phyloP scores from a whole-genome alignment of 30 jellyfish, hydroid and myxozoan genomes.

The Catostylus mosaicus region DNA sequence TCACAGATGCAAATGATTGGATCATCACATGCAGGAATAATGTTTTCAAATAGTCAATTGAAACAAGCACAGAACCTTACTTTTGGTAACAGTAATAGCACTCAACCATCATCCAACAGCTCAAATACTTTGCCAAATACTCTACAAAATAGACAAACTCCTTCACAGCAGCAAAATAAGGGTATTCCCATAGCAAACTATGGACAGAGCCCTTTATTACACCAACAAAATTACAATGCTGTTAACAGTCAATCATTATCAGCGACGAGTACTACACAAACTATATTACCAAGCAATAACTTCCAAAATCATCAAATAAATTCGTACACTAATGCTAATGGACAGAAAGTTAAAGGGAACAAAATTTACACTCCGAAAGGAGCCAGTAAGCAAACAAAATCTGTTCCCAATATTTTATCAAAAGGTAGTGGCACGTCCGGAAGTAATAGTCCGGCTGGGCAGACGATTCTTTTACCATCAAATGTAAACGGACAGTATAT shows the following conservation, averaged over 20 bases:
- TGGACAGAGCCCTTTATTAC: conserved; percentile 2
- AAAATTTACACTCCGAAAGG: conserved; percentile 22
- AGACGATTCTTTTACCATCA: conserved; percentile 53
- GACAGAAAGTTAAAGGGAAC: conserved; percentile 22
- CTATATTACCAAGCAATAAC: neutral
- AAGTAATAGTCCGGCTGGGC: conserved; percentile 4
- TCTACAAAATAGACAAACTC: neutral
- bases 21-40: neutral
- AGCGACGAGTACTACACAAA: neutral
- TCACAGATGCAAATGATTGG: conserved; percentile 14
- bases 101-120: neutral
- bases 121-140: neutral
- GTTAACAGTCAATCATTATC: neutral
- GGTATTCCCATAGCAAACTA: neutral
- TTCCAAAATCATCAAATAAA: conserved; percentile 4
- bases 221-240: conserved; percentile 2
- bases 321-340: conserved; percentile 9
- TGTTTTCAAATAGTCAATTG: neutral
- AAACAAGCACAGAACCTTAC: neutral
- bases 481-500: conserved; percentile 54
- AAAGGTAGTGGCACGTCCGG: conserved; percentile 49
- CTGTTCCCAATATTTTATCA: conserved; percentile 60
- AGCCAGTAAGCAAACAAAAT: conserved; percentile 24
- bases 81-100: neutral
- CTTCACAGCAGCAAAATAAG: neutral